Base-by-base conservation (phyloP, 1,140 invertebrate species). In the Bombus balteatus region DNA sequence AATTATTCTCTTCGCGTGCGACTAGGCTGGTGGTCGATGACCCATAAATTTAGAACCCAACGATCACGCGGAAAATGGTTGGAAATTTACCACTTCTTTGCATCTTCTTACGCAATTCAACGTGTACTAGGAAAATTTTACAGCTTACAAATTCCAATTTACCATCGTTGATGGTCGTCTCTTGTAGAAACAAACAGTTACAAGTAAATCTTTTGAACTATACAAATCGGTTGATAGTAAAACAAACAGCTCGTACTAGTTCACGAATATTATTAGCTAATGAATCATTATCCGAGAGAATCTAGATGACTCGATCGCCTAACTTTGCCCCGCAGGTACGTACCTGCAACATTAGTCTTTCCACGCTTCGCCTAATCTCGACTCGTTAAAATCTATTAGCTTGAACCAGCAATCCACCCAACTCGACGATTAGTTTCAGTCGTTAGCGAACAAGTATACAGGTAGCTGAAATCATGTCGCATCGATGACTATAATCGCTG, bases 31-130 rank as follows among this genome's bases (percentile, higher is more conserved):
- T 6, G 47, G 6, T 53, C 47, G 47, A 22, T 22, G 47, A 6
- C 0, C 18, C 47, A 18, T 53, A 53, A 53, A 53, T 53, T 53
- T 53, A 53, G 18, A 53, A 53, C 22, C 5, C 47, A 53, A 53
- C 47, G 47, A 53, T 53, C 15, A 6, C 15, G 47, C 47, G 18
- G 47, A 8, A 53, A 22, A 53, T 53, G 5, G 47, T 53, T 8
- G 47, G 0, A 28, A 12, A 59, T 28, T 3, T 0, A 28, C 0
- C 57, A 4, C 0, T 28, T 10, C 43, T 47, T 18, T 47, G 0
- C 10, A 4, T 18, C 47, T 59, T n/a, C 28, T 13, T 5, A 5
- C 28, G 2, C 59, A 2, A n/a, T 62, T n/a, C 10, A 0, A 62
- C 59, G 4, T 13, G 12, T 13, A 5, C 1, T 1, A 13, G 3